Evolutionary conservation across 1,140 invertebrate species (phyloP).

Genomic region (Halesus radiatus): DNA sequence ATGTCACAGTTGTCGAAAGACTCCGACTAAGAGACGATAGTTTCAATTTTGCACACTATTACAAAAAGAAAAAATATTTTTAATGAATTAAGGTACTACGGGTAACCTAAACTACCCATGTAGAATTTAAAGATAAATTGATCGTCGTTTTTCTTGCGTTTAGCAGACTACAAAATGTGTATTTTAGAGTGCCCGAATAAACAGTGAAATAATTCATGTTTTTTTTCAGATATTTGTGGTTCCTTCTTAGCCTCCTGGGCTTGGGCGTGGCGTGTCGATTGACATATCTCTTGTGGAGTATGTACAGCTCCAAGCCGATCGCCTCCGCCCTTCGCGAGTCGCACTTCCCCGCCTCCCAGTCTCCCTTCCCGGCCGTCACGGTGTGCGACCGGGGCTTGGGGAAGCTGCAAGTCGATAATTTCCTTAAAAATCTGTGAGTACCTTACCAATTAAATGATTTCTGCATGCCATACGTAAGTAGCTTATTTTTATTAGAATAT

Average conservation of each 20-base stretch:
- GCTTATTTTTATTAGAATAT: no score
- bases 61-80: no score
- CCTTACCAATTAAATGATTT: background rate
- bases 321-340: background rate
- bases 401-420: background rate
- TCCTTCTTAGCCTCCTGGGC: slow-evolving; percentile 1
- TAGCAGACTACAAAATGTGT: no score
- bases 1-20: no score
- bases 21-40: no score
- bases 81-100: no score
- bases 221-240: slow-evolving; percentile 29
- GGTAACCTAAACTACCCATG: no score
- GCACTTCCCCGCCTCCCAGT: background rate
- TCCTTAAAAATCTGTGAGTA: slow-evolving; percentile 13
- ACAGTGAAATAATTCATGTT: no score
- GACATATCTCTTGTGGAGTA: background rate
- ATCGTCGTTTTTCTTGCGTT: no score
- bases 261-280: background rate
- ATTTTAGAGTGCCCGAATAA: no score
- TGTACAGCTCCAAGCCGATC: slow-evolving; percentile 2
- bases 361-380: slow-evolving; percentile 20
- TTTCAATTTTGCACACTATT: no score
- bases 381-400: slow-evolving; percentile 25
- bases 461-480: background rate
- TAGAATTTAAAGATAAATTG: no score